Evolutionary conservation across 2,113 vertebrate species (phyloP), one percentile per base, ranked within the genome.

Genomic region (Phaethornis superciliosus): DNA sequence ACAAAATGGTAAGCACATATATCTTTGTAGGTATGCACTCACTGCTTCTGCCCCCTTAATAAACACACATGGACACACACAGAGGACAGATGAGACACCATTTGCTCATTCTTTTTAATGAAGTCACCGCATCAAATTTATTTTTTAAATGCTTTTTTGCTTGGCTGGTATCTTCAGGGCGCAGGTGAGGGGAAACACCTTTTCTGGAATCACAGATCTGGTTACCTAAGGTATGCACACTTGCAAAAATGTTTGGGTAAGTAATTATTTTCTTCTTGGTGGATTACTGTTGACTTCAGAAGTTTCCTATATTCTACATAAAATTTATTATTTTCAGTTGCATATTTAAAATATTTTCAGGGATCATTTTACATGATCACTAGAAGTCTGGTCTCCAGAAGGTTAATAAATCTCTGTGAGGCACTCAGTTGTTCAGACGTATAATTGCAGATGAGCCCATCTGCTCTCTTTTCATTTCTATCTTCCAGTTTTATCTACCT

Each of bases 371-470:
- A 78, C 71, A 24, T 85, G 27, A 79, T 91, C 59, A 79, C 20
- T 27, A 85, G 80, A 83, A 85, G 71, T 76, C 67, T 87, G 46
- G 33, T 79, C 37, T 92, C 86, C 86, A 92, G 89, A 90, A 94
- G 74, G 62, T 85, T 92, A 80, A 65, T 94, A 91, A 87, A 92
- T 87, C 51, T 89, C 54, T 62, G 20, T 33, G 84, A 92, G 81
- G 46, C 70, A 44, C 49, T 89, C 35, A 60, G 44, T 89, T 87
- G 92, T 94, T 92, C 67, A 59, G 90, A 90, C 62, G 70, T 90
- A 69, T 93, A 89, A 85, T 28, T 89, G 74, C 89, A 91, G 93
- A 90, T 87, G 62, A 67, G 51, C 10, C 90, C 93, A 92, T 94
- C 93, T 96, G 86, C 89, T 92, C 78, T 30, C 13, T 87, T 93